Evolutionary conservation across 2,888 invertebrate genomes (phyloP).

Genomic region (Pemphredon lugubris): DNA sequence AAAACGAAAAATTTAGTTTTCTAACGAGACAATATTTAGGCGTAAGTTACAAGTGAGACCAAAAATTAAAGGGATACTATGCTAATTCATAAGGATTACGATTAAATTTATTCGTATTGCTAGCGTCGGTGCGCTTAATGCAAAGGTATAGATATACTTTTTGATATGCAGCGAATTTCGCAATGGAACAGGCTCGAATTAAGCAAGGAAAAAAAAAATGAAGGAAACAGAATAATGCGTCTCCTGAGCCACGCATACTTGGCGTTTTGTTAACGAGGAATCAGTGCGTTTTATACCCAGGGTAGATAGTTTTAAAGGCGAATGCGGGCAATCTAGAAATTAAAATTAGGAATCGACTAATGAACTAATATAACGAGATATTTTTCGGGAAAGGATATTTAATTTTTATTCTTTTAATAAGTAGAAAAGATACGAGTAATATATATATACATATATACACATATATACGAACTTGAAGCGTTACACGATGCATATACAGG

Average conservation of each 20-base stretch:
- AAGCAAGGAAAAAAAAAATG: not conserved
- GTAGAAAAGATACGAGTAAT: slow-evolving; percentile 27
- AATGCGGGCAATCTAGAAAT: slow-evolving; percentile 35
- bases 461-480: slow-evolving; percentile 37
- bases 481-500: slow-evolving; percentile 31
- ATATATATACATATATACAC: slow-evolving; percentile 11
- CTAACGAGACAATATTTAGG: slow-evolving; percentile 79
- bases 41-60: slow-evolving; percentile 78
- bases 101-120: slow-evolving; percentile 63
- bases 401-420: slow-evolving; percentile 41
- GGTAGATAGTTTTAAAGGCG: slow-evolving; percentile 27
- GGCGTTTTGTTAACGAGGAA: slow-evolving; percentile 23
- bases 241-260: slow-evolving; percentile 27
- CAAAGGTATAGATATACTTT: slow-evolving; percentile 47
- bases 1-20: slow-evolving; percentile 63
- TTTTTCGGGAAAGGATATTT: slow-evolving; percentile 33
- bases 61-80: slow-evolving; percentile 77
- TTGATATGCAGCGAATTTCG: slow-evolving; percentile 44
- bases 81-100: slow-evolving; percentile 64
- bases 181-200: slow-evolving; percentile 11
- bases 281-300: slow-evolving; percentile 32
- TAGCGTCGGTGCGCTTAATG: slow-evolving; percentile 45
- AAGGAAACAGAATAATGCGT: slow-evolving; percentile 20
- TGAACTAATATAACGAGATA: slow-evolving; percentile 35
- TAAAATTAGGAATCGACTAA: slow-evolving; percentile 32